Base-by-base conservation (phyloP, 2,113 vertebrate genomes). In the Scopus umbretta region DNA sequence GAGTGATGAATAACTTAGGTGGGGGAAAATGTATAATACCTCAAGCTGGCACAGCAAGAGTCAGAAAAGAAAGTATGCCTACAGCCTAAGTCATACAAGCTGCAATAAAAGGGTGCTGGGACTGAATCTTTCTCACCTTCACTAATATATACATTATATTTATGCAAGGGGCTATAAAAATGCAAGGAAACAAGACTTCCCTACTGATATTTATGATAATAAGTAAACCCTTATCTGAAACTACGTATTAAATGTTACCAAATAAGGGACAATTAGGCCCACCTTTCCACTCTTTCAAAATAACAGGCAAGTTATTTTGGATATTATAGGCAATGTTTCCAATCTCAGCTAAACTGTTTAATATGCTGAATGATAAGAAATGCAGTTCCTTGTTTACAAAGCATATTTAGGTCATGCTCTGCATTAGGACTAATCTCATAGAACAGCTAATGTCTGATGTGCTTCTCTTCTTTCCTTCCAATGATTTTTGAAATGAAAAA, bases 341-440 rank as follows among this genome's bases (percentile, higher is more conserved):
- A 65, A 10, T 40, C 23, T 70, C 8, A 17, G 34, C 36, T 59
- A 83, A 76, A 79, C 17, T 87, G n/a, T 94, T 93, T 65, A 86
- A 83, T 68, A 72, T 65, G 53, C 30, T 90, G 59, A 59, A 20
- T 56, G 43, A 59, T 88, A 93, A 65, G 34, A 70, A 88, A 43
- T 49, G 32, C 36, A 71, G 19, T 55, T 42, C 66, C 32, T 86
- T 84, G 55, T 82, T 98, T 84, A 81, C 32, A 94, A 87, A 96
- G 29, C 49, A 62, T 56, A 97, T 91, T 90, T 95, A 62, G 53
- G 92, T 94, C 59, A 86, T 40, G 72, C 23, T 96, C 58, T 90
- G 49, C 13, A 43, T 73, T 88, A 82, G 58, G 56, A 42, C 50
- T 94, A 90, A 90, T 93, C 47, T 94, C 66, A 45, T 2, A 91